These are phyloP conservation scores for Drosophila parthenogenetica DNA, from an alignment of 2,888 invertebrate genomes.

Conservation along the genomic window DNA sequence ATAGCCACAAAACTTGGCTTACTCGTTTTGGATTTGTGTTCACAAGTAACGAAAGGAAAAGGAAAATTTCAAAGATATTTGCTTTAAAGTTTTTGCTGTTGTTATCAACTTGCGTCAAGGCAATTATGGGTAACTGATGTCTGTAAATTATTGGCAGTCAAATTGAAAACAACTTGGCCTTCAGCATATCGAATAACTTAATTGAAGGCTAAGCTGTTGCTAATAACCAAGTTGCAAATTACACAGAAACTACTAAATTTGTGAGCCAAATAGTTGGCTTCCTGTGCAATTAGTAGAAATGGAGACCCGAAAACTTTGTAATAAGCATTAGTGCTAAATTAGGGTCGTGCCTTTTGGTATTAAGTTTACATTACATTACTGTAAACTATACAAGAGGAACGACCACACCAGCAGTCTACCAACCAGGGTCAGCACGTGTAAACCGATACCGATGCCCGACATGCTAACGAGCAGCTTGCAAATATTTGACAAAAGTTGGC, in stretches of 20 bases:
- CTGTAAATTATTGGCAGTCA: slow-evolving; percentile 9
- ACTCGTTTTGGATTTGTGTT: not conserved
- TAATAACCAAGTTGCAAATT: slow-evolving; percentile 21
- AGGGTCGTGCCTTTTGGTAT: slow-evolving; percentile 21
- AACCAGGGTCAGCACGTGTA: slow-evolving; percentile 21
- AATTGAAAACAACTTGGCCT: slow-evolving; percentile 4
- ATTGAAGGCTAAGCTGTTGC: slow-evolving; percentile 26
- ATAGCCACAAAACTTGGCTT: not conserved
- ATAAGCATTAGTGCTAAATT: slow-evolving; percentile 62
- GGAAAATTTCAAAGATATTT: not conserved
- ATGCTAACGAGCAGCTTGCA: slow-evolving; percentile 45
- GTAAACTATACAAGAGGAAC: not conserved
- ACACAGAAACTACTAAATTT: slow-evolving; percentile 7
- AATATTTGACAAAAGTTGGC: slow-evolving; percentile 69
- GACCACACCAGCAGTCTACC: not conserved
- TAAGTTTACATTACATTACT: slow-evolving; percentile 31
- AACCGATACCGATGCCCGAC: slow-evolving; percentile 57
- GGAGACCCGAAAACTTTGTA: slow-evolving; percentile 56
- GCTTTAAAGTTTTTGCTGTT: not conserved
- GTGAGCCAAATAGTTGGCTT: slow-evolving; percentile 18
- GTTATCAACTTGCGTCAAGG: slow-evolving; percentile 9
- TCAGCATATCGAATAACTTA: slow-evolving; percentile 8
- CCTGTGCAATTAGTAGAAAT: slow-evolving; percentile 38
- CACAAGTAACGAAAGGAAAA: not conserved
- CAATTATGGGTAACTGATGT: not conserved